Base-by-base conservation (phyloP, 2,888 invertebrate species). In the Ryuthela nishihirai region DNA sequence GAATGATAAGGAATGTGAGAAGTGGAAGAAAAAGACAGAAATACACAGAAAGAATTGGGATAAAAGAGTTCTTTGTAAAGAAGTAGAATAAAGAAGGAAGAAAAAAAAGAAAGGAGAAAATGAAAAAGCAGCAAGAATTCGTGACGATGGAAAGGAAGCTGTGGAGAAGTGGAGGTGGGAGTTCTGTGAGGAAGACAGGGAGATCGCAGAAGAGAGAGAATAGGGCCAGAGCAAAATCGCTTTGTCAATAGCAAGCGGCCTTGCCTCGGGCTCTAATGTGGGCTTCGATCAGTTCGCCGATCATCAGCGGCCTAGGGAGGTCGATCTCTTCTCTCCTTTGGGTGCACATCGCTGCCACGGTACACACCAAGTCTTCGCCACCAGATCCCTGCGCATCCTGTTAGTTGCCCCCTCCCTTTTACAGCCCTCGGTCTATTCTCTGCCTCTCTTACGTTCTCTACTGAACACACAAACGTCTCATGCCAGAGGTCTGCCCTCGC, bases 211-310 rank as follows among this genome's bases (percentile, higher is more conserved):
- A 35, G 17, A 43, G 29, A 36, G 39, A 49, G 24, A 44, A 36
- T 29, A 32, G 47, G 44, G 35, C 18, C 41, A 20, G 32, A n/a
- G 38, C 43, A 29, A 48, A 54, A 48, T 54, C 54, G 47, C 43
- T 54, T 48, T 54, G 54, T 48, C 54, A 54, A 54, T 48, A 48
- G 48, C 43, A 54, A 54, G 41, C 20, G 46, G 40, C 54, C 41
- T 46, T 25, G 46, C 46, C 54, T 46, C 25, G 26, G 35, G 54
- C 45, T 40, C 26, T 41, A 54, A 41, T 54, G 41, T 46, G 40
- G 40, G 39, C 41, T 46, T 40, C 35, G 46, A 46, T 46, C 54
- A 39, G 34, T 46, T 50, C 34, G 46, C 18, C 20, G 45, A 46
- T 40, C n/a, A n/a, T n/a, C n/a, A n/a, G n/a, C n/a, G n/a, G n/a